Base-by-base conservation (phyloP, 2,797 vertebrate species). In the Parambassis ranga region DNA sequence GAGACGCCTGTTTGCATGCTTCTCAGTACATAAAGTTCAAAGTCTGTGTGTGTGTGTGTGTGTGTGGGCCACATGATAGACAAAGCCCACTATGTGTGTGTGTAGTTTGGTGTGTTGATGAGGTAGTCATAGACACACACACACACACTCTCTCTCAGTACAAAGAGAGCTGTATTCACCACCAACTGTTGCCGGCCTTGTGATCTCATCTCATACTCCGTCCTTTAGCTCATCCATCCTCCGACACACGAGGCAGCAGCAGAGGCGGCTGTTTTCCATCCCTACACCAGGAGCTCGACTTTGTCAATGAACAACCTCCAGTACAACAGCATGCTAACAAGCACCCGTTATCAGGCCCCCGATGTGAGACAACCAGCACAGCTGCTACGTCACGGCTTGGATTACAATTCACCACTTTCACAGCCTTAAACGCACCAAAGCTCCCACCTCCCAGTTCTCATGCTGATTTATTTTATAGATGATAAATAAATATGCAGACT, bases 121-220 rank as follows among this genome's bases (percentile, higher is more conserved):
- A 74, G 48, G 71, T 67, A 62, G 71, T 55, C 82, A 83, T 68
- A 76, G 71, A 84, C 30, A 78, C 60, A 46, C 8, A 68, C 51
- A 62, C 53, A 30, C 43, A 13, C 33, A 24, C 5, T 6, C 50
- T 42, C 35, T 43, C 14, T 4, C 61, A 52, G 43, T 26, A 82
- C 74, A 82, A 71, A 82, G 68, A 66, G 16, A 65, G 46, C 60
- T 56, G 53, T 84, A 66, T 81, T 71, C 59, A 23, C 18, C 65
- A 58, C 51, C 59, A 48, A 57, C 68, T 68, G 81, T 50, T 56
- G 28, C 51, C 20, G 30, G 32, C 65, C 65, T 57, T 70, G 60
- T 81, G 66, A 79, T 77, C 60, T 80, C 61, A 67, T 60, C 60
- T 27, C 60, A 47, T 37, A 32, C 63, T 61, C 24, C 1, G 7